Percentiles rank a stretch among this genome's conserved stretches.
These are phyloP conservation scores for Forbesichthys papilliferus DNA, from an alignment of 2,113 vertebrate genomes.

Conservation along the genomic window DNA sequence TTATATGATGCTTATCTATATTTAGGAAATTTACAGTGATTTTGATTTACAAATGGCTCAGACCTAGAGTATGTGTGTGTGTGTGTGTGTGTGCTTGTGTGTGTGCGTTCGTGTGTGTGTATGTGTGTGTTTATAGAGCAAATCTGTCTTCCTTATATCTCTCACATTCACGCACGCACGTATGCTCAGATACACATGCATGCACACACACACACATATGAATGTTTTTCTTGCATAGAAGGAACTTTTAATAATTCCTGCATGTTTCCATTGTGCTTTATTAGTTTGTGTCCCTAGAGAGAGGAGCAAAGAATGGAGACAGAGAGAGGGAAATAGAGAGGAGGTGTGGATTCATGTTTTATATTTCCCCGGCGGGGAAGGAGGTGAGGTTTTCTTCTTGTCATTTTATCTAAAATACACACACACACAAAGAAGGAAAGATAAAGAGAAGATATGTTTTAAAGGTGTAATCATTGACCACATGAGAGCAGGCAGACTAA, in stretches of 20 bases:
- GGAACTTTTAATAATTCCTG: slow-evolving; percentile 57
- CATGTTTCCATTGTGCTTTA: slow-evolving; percentile 39
- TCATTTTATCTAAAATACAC: neutral
- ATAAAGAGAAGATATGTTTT: too few relatives aligned
- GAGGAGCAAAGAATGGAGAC: slow-evolving; percentile 24
- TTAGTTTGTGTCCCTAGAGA: slow-evolving; percentile 49
- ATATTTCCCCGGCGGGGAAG: slow-evolving; percentile 30
- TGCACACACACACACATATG: slow-evolving; percentile 4
- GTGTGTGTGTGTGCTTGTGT: too few relatives aligned
- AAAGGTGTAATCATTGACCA: too few relatives aligned
- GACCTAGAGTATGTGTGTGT: too few relatives aligned
- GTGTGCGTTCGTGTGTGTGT: neutral
- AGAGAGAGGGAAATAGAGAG: slow-evolving; percentile 12
- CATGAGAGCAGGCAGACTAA: too few relatives aligned
- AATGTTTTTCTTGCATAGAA: slow-evolving; percentile 48
- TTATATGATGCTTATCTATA: too few relatives aligned
- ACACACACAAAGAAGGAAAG: too few relatives aligned
- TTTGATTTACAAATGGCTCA: too few relatives aligned
- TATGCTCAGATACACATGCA: slow-evolving; percentile 3
- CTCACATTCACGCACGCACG: slow-evolving; percentile 3
- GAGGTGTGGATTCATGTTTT: slow-evolving; percentile 47
- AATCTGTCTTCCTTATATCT: neutral
- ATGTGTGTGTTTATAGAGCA: neutral
- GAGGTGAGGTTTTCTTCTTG: slow-evolving; percentile 45
- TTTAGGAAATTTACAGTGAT: too few relatives aligned